These are phyloP conservation scores for Chelon labrosus DNA, from an alignment of 2,797 vertebrate species.

Conservation along the genomic window DNA sequence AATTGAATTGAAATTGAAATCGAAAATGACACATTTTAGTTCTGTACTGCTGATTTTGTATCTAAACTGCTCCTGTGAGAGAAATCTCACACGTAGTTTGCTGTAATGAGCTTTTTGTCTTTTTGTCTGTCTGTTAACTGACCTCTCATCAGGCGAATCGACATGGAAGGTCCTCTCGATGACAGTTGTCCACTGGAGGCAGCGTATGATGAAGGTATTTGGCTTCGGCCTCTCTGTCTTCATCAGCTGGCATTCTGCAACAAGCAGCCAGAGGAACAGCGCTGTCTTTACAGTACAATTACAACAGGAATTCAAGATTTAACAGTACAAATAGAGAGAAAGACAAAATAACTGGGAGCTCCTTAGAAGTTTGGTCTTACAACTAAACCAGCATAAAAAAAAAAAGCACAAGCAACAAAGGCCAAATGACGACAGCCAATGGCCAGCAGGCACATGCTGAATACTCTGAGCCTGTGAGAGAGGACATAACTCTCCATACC, in stretches of 20 bases:
- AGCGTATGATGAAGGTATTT: conserved; percentile 98
- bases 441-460: too few relatives aligned
- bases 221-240: conserved; percentile 98
- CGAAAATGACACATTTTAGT: neutral
- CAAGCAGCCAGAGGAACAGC: conserved; percentile 19
- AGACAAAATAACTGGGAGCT: neutral
- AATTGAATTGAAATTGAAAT: conserved; percentile 7
- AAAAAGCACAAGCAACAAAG: too few relatives aligned
- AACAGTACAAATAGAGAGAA: neutral
- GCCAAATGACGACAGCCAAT: too few relatives aligned
- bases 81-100: neutral
- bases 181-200: conserved; percentile 98
- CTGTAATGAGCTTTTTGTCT: neutral
- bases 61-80: conserved; percentile 5
- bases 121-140: conserved; percentile 52
- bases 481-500: too few relatives aligned
- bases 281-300: neutral
- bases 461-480: too few relatives aligned
- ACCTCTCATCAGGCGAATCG: conserved; percentile 97
- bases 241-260: conserved; percentile 97
- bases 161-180: conserved; percentile 98
- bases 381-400: too few relatives aligned
- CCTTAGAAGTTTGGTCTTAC: too few relatives aligned
- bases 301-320: neutral
- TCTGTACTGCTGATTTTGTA: conserved; percentile 5